These are phyloP conservation scores for Hirtodrosophila cameraria DNA, from an alignment of 2,888 invertebrate species.

Conservation along the genomic window DNA sequence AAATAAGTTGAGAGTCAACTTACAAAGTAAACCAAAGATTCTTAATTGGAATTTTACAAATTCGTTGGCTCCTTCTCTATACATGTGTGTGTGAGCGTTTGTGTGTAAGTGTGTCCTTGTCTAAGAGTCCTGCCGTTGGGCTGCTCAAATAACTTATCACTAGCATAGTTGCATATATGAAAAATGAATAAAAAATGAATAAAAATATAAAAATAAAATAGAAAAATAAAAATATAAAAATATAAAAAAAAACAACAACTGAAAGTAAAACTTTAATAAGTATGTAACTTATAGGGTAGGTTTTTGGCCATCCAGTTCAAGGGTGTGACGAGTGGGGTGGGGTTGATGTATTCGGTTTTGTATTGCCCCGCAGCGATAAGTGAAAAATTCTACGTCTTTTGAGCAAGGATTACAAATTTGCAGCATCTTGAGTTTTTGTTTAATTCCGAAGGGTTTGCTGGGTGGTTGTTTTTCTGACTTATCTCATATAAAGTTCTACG, in stretches of 20 bases:
- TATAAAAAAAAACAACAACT: slow-evolving; percentile 26
- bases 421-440: slow-evolving; percentile 76
- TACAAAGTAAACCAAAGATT: slow-evolving; percentile 81
- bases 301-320: slow-evolving; percentile 10
- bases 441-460: slow-evolving; percentile 62
- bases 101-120: slow-evolving; percentile 30
- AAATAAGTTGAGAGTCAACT: slow-evolving; percentile 81
- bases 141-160: slow-evolving; percentile 75
- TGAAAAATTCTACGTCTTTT: slow-evolving; percentile 70
- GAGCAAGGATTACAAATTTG: slow-evolving; percentile 78
- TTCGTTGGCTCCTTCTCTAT: slow-evolving; percentile 62
- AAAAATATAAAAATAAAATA: slow-evolving; percentile 26
- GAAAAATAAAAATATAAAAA: background rate
- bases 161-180: slow-evolving; percentile 72
- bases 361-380: slow-evolving; percentile 69
- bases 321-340: background rate
- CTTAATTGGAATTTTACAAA: slow-evolving; percentile 81
- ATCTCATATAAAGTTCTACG: slow-evolving; percentile 38
- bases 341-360: slow-evolving; percentile 26
- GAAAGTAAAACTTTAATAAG: slow-evolving; percentile 69
- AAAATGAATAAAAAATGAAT: slow-evolving; percentile 63
- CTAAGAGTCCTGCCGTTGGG: slow-evolving; percentile 44
- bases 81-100: background rate
- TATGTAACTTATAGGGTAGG: slow-evolving; percentile 52
- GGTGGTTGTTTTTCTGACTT: slow-evolving; percentile 48